Evolutionary conservation across 2,888 invertebrate species (phyloP).

Genomic region (Lepidochitona cinerea): DNA sequence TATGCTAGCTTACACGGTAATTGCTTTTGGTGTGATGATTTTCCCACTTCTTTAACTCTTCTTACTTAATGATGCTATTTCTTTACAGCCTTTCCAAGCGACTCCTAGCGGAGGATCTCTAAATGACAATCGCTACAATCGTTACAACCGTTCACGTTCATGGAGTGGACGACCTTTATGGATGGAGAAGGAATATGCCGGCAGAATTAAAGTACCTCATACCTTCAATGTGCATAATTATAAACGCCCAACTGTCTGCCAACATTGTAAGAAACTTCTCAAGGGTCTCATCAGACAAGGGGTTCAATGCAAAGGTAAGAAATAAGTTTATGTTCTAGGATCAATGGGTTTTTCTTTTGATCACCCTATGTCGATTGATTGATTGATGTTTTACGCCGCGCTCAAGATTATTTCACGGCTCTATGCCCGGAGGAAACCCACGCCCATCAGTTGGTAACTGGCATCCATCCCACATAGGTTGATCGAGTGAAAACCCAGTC

Average conservation of each 20-base stretch:
- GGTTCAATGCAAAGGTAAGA: slow-evolving; percentile 87
- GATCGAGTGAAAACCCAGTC: too few relatives aligned
- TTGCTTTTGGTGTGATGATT: neutral
- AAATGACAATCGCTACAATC: slow-evolving; percentile 25
- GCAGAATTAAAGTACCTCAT: slow-evolving; percentile 85
- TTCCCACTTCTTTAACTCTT: neutral
- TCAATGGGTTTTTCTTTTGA: too few relatives aligned
- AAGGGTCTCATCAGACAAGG: slow-evolving; percentile 95
- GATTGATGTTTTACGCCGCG: too few relatives aligned
- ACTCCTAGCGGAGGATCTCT: neutral
- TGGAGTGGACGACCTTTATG: slow-evolving; percentile 78
- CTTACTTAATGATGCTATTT: neutral
- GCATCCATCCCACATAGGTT: too few relatives aligned
- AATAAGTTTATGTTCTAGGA: neutral
- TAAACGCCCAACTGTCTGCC: slow-evolving; percentile 96
- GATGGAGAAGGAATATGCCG: slow-evolving; percentile 81
- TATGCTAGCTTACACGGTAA: neutral
- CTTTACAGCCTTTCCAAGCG: neutral
- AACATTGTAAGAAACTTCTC: slow-evolving; percentile 94
- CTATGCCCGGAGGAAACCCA: too few relatives aligned
- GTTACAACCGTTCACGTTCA: slow-evolving; percentile 67
- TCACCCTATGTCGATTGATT: too few relatives aligned
- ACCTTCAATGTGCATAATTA: slow-evolving; percentile 98
- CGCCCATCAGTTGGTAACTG: too few relatives aligned
- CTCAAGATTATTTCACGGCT: too few relatives aligned